Conservation (phyloP, 1,140 invertebrate species). For the Pectinophora gossypiella region DNA sequence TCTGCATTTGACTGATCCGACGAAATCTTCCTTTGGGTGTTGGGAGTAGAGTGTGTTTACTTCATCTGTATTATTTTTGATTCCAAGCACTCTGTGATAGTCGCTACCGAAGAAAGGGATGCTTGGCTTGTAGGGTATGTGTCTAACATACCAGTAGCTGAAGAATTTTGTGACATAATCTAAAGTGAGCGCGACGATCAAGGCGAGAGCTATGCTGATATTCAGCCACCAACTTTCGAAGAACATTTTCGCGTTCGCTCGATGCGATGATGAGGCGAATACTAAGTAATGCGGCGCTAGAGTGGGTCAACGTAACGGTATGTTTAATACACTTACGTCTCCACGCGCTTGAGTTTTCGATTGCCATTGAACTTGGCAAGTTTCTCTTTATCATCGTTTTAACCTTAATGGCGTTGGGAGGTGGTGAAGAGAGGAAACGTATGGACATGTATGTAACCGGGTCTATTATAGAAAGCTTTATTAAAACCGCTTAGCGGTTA, state of each 20-base stretch:
- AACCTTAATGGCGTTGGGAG: too few relatives aligned
- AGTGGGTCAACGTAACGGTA: neutral
- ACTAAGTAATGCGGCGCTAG: conserved; percentile 27
- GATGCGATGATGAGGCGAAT: conserved; percentile 25
- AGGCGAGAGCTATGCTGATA: conserved; percentile 31
- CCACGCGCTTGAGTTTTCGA: neutral
- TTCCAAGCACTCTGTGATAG: conserved; percentile 47
- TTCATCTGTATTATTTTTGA: conserved; percentile 47
- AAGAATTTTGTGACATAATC: conserved; percentile 69
- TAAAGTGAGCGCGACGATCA: conserved; percentile 51
- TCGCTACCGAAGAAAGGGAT: conserved; percentile 64
- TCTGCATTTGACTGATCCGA: conserved; percentile 69
- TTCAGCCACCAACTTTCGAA: conserved; percentile 66
- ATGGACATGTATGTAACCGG: too few relatives aligned
- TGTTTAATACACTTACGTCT: neutral
- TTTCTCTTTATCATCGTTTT: too few relatives aligned
- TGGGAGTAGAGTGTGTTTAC: conserved; percentile 43
- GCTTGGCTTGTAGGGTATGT: conserved; percentile 48
- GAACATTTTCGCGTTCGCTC: conserved; percentile 58
- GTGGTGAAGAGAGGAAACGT: too few relatives aligned
- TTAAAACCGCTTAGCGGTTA: too few relatives aligned
- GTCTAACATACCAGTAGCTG: conserved; percentile 65
- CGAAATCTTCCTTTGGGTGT: conserved; percentile 48
- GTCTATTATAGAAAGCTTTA: too few relatives aligned
- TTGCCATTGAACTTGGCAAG: neutral